Base-by-base conservation (phyloP, 2,113 vertebrate genomes). In the Perca schrenkii region DNA sequence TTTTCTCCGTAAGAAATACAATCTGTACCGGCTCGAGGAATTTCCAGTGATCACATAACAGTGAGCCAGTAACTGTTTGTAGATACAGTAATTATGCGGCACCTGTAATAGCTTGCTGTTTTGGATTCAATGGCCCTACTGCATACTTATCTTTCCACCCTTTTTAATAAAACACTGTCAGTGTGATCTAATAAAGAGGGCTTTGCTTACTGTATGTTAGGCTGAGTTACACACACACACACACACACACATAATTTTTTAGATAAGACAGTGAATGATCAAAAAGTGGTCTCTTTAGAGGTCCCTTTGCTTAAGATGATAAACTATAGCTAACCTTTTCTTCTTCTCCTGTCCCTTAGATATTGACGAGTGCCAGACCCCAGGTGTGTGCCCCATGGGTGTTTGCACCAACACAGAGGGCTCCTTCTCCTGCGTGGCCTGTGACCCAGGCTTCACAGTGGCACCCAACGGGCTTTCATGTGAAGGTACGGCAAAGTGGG, bases 391-490 rank as follows among this genome's bases (percentile, higher is more conserved):
- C 79, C 93, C 93, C 1, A 62, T 62, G 1, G 94, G 94, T 43
- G 83, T 96, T 64, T 97, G 97, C 82, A 85, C 86, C 84, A 97
- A 97, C 86, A 95, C 94, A 0, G 92, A 94, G 0, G 96, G 96
- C 77, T 97, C 96, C 68, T 97, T 94, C 93, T 94, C 93, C 88
- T 97, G 97, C 87, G 90, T 84, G 73, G 54, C 91, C 74, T 97
- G 96, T 25, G 94, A 93, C 17, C 78, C 17, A 0, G 96, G 96
- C 64, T 96, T 95, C 74, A 80, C 4, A 3, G 82, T 94, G 63
- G 88, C 95, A 28, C 65, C 91, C 52, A 77, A 85, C 49, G 91
- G 93, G 31, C 84, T 73, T 54, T 92, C 88, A 14, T 97, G 96
- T 76, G 93, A 97, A 94, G 97, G 97, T 97, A 92, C 43, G 1